Base-by-base conservation (phyloP, 1,140 invertebrate genomes). In the Globodera rostochiensis region DNA sequence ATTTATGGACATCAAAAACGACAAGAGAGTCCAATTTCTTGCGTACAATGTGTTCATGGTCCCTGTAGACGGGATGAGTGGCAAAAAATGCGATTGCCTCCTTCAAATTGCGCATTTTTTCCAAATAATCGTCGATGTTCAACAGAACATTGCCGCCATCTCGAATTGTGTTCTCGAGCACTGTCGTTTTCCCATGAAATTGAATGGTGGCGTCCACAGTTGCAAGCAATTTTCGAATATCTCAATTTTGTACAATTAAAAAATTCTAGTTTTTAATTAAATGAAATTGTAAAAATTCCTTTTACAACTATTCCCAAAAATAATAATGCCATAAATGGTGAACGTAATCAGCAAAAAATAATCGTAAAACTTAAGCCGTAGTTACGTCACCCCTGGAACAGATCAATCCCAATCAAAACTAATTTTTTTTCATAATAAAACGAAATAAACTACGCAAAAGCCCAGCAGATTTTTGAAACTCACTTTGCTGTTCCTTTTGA, bases 181-280 rank as follows among this genome's bases (percentile, higher is more conserved):
- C 88, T 66, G 80, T 83, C 0, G 87, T 90, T 77, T 86, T 90
- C 1, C 87, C 88, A 50, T 89, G 89, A 36, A 89, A 90, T 80
- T 89, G 88, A 67, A 88, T 89, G 53, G 87, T 90, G 9, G 89
- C 89, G 50, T 89, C 88, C 7, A 89, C 88, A n/a, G 87, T 90
- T 11, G 82, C 80, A 21, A 89, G 79, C 49, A 89, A 69, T 45
- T 88, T 89, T 73, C 86, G 88, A n/a, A 90, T 84, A 82, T 90
- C 88, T 88, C 77, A 67, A 64, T 47, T 80, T 47, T 36, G n/a
- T 76, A 82, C 67, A 45, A n/a, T 15, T 19, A 15, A 45, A 19
- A 11, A 60, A 15, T 15, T 5, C 15, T 7, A 60, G 19, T 60
- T 19, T 36, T 36, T 36, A 36, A 36, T 36, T 36, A 36, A 36